Evolutionary conservation across 2,797 vertebrate genomes (phyloP).

Genomic region (Sparidentex hasta): DNA sequence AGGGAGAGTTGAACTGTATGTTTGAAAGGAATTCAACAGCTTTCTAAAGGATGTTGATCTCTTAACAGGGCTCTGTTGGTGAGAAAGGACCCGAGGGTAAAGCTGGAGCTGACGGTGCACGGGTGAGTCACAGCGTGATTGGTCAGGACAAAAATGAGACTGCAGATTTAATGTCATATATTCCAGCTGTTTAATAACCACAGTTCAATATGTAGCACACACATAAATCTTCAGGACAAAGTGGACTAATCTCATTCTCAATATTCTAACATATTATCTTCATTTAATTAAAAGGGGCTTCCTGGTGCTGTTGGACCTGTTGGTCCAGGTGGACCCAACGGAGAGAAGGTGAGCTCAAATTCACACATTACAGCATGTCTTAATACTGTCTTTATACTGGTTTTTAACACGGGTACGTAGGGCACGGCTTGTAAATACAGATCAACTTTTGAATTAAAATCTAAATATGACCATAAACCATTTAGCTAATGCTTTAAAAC

Average conservation of each 20-base stretch:
- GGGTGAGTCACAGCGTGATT: slow-evolving; percentile 87
- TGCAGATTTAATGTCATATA: too few relatives aligned
- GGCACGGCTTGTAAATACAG: too few relatives aligned
- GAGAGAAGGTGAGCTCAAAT: slow-evolving; percentile 89
- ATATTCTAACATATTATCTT: background rate
- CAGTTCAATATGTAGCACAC: too few relatives aligned
- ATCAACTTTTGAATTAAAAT: background rate
- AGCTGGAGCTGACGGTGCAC: slow-evolving; percentile 93
- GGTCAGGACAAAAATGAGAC: background rate
- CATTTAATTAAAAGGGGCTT: slow-evolving; percentile 67
- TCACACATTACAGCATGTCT: background rate
- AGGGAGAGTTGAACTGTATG: background rate
- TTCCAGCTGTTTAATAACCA: too few relatives aligned
- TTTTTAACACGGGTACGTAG: too few relatives aligned
- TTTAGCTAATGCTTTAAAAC: background rate
- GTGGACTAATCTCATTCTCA: background rate
- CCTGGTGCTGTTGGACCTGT: slow-evolving; percentile 90
- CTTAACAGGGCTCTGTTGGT: slow-evolving; percentile 89
- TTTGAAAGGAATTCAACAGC: background rate
- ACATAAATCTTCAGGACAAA: too few relatives aligned
- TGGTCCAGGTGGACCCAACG: slow-evolving; percentile 90
- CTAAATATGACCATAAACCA: background rate
- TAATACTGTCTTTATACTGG: too few relatives aligned
- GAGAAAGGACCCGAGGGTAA: slow-evolving; percentile 93
- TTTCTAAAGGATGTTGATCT: background rate